Conservation (phyloP, 92 coral and sea anemone genomes). For the Isaurus tuberculatus region DNA sequence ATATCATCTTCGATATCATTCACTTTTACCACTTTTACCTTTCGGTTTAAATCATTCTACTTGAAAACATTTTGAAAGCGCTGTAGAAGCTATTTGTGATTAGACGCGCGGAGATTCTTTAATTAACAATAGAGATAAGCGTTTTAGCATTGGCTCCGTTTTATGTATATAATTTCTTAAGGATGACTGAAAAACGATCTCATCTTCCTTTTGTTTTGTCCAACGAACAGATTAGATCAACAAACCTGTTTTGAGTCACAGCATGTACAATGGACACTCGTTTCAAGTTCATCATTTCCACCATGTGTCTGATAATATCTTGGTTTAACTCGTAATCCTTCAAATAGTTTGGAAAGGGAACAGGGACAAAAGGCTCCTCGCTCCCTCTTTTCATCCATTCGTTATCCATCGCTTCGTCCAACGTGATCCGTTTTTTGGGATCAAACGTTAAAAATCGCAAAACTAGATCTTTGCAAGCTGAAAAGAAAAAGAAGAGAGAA, state of each 20-base stretch:
- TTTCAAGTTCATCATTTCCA: slow-evolving; percentile 73
- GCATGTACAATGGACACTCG: slow-evolving; percentile 73
- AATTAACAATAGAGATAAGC: no score
- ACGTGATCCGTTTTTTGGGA: slow-evolving; percentile 79
- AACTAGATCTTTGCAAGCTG: slow-evolving; percentile 89
- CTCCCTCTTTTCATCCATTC: slow-evolving; percentile 86
- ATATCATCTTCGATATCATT: neutral
- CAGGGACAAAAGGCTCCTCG: slow-evolving; percentile 71
- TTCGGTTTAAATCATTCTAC: no score
- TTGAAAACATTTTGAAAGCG: neutral
- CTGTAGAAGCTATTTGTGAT: no score
- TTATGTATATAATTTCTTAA: no score
- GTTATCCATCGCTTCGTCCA: slow-evolving; percentile 83
- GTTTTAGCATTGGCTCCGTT: no score
- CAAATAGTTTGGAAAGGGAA: slow-evolving; percentile 81
- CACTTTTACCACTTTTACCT: neutral
- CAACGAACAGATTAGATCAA: neutral
- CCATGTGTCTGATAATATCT: slow-evolving; percentile 82
- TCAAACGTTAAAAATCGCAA: slow-evolving; percentile 82
- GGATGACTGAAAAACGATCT: no score
- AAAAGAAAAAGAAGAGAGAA: neutral
- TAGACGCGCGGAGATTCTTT: no score
- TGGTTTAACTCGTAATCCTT: slow-evolving; percentile 73
- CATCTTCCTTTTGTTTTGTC: no score
- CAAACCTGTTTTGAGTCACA: slow-evolving; percentile 86